phyloP scores from a whole-genome alignment of 37 sponge, comb jelly and placozoan genomes.

The Chondrosia reniformis region DNA sequence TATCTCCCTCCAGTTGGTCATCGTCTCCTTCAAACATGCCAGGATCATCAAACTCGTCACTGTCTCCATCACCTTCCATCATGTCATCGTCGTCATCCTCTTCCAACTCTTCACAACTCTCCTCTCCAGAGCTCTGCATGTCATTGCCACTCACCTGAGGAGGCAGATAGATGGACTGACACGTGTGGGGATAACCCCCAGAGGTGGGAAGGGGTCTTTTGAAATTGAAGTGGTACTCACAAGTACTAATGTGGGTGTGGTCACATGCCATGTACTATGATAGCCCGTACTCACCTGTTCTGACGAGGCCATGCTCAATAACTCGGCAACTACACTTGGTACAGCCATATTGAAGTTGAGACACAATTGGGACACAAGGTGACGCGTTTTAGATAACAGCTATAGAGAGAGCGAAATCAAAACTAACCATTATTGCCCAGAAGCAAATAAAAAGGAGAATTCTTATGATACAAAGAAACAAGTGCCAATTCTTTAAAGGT shows the following conservation, averaged over 20 bases:
- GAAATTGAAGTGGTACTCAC: conserved; percentile 17
- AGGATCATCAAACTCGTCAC: conserved; percentile 35
- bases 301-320: conserved; percentile 72
- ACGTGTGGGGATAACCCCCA: not conserved
- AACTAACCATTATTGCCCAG: too few relatives aligned
- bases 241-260: too few relatives aligned
- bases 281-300: conserved; percentile 15
- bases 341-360: conserved; percentile 20
- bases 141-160: conserved; percentile 40
- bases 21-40: conserved; percentile 64
- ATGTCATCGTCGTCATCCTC: conserved; percentile 50
- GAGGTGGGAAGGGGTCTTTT: not conserved
- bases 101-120: conserved; percentile 20
- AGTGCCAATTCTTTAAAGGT: too few relatives aligned
- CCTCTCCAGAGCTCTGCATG: conserved; percentile 31
- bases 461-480: too few relatives aligned
- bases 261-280: too few relatives aligned
- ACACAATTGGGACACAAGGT: conserved; percentile 46
- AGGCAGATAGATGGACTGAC: not conserved
- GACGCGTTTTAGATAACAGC: conserved; percentile 65
- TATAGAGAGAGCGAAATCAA: too few relatives aligned
- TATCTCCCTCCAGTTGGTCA: conserved; percentile 16
- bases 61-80: conserved; percentile 14
- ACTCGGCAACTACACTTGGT: conserved; percentile 61
- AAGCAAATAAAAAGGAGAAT: too few relatives aligned